Conservation (phyloP, 2,888 invertebrate genomes). For the Philereme transversata region DNA sequence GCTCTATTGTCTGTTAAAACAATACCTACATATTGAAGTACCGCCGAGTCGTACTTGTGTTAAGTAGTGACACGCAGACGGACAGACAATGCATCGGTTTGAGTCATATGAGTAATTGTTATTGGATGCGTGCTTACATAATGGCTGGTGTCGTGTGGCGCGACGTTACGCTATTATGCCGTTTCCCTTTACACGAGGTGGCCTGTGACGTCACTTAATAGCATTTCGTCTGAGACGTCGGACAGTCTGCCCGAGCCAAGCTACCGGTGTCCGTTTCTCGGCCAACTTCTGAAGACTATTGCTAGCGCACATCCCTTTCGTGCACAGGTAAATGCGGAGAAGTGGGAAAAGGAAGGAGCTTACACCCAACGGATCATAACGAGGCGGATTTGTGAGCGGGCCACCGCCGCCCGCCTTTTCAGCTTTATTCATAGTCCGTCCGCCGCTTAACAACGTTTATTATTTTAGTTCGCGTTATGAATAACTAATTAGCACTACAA, state of each 20-base stretch:
- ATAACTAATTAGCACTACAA: constrained; percentile 23
- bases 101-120: constrained; percentile 49
- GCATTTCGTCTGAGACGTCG: constrained; percentile 67
- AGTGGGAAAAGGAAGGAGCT: constrained; percentile 30
- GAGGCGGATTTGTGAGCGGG: constrained; percentile 33
- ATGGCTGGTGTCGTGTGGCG: constrained; percentile 41
- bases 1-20: constrained; percentile 39
- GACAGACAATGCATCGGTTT: constrained; percentile 43
- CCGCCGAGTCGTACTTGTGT: constrained; percentile 25
- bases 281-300: constrained; percentile 30
- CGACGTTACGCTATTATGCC: constrained; percentile 47
- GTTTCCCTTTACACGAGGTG: constrained; percentile 65
- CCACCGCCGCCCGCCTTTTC: constrained; percentile 51
- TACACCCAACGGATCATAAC: constrained; percentile 16
- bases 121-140: constrained; percentile 59
- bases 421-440: constrained; percentile 41
- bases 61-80: constrained; percentile 19
- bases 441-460: constrained; percentile 22
- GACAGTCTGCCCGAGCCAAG: constrained; percentile 61
- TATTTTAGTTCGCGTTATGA: constrained; percentile 22
- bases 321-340: constrained; percentile 1
- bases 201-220: constrained; percentile 71
- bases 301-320: constrained; percentile 23
- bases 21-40: constrained; percentile 30
- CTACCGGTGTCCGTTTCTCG: constrained; percentile 36